Base-by-base conservation (phyloP, 2,888 invertebrate species). In the Deilephila porcellus region DNA sequence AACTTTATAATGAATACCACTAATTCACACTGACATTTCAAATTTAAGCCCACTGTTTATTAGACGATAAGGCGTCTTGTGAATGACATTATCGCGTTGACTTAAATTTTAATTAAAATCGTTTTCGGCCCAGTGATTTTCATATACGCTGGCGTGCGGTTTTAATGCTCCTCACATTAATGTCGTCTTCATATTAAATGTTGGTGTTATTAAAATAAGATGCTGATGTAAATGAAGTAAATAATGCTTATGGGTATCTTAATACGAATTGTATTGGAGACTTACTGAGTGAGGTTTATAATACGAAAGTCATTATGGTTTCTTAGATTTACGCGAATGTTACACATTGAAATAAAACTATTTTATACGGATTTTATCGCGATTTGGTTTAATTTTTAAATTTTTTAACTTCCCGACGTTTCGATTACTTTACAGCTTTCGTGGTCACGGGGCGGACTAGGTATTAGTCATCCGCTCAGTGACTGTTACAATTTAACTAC, bases 21-120 rank as follows among this genome's bases (percentile, higher is more conserved):
- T 19, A 72, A 67, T 67, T 72, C 72, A 67, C 25, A 60, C 70
- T 73, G 70, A 73, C 73, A 70, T 70, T 73, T 62, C 19, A 73
- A 60, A 73, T 73, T 70, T 70, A 73, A 73, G n/a, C 45, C 70
- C 45, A 67, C 60, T 34, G 67, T 59, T 67, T 45, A 60, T 67
- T 60, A 60, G 56, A 34, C 32, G 53, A 64, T 29, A 67, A 25
- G 34, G 52, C 67, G 60, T 72, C 34, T 56, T 32, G 64, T 67
- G 72, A 45, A 6, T 59, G 59, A 64, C 59, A 34, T 52, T n/a
- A 32, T 34, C 1, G 64, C 56, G 64, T 56, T 67, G 59, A 67
- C 67, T 45, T 45, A 45, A 45, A 72, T 37, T 72, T 67, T 72
- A 67, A 72, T 72, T 64, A 72, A 71, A 72, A 64, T 34, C 34